Percentiles rank a stretch among this genome's conserved stretches.
Conservation (phyloP, 30 jellyfish, hydroid and myxozoan species). For the Hydra vulgaris region DNA sequence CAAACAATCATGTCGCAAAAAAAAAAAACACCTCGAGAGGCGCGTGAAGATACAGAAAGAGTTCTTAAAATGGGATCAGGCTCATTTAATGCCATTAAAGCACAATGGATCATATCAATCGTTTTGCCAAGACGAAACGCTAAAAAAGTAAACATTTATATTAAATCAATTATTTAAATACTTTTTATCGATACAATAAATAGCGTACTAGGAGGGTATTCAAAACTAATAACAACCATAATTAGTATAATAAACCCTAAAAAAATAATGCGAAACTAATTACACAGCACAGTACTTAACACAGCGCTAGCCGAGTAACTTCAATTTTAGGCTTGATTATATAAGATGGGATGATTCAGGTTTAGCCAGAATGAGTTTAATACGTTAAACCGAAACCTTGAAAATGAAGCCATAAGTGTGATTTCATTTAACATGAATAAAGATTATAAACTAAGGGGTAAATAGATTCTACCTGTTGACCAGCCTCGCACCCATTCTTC, state of each 20-base stretch:
- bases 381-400: too few species aligned
- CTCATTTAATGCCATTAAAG: constrained; percentile 38
- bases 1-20: constrained; percentile 63
- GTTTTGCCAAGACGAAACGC: constrained; percentile 86
- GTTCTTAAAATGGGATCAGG: constrained; percentile 72
- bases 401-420: too few species aligned
- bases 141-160: constrained; percentile 13
- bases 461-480: too few species aligned
- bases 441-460: too few species aligned
- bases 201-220: neutral
- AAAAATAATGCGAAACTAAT: too few species aligned
- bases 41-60: constrained; percentile 52
- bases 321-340: too few species aligned
- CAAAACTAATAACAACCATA: neutral
- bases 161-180: neutral
- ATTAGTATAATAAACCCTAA: neutral
- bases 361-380: too few species aligned
- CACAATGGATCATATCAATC: constrained; percentile 81
- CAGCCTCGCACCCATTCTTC: too few species aligned
- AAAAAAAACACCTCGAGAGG: constrained; percentile 58
- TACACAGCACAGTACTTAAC: too few species aligned
- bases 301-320: too few species aligned
- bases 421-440: too few species aligned
- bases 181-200: neutral
- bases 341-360: too few species aligned